Conservation (phyloP, 2,888 invertebrate genomes). For the Drosophila conformis region DNA sequence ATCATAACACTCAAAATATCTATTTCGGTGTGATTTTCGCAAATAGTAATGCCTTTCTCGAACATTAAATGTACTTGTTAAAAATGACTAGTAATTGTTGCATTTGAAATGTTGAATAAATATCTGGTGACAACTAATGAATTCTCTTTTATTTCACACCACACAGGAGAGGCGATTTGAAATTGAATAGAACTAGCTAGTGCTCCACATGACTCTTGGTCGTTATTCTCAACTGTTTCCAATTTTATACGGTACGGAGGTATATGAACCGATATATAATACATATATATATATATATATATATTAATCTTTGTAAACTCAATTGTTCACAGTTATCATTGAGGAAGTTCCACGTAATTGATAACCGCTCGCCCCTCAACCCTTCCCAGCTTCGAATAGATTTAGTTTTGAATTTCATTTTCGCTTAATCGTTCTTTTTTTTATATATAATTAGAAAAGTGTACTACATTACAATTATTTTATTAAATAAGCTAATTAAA, state of each 20-base stretch:
- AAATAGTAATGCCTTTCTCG: background rate
- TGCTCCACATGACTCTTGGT: background rate
- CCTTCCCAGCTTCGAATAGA: constrained; percentile 1
- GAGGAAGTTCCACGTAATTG: background rate
- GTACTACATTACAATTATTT: constrained; percentile 74
- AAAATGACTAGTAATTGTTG: background rate
- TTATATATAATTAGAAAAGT: constrained; percentile 73
- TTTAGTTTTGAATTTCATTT: constrained; percentile 35
- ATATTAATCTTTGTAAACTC: background rate
- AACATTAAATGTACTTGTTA: background rate
- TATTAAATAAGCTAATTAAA: constrained; percentile 78
- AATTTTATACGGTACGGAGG: background rate
- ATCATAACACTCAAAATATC: background rate
- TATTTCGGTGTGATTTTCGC: background rate
- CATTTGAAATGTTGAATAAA: constrained; percentile 26
- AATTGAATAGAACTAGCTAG: background rate
- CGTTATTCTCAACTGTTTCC: background rate
- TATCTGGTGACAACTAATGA: background rate
- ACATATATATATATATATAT: too few relatives aligned
- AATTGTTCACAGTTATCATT: background rate
- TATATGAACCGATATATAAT: background rate
- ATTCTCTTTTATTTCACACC: background rate
- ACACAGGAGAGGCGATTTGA: background rate
- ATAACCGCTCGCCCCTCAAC: background rate
- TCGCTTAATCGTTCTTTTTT: constrained; percentile 43